Percentiles rank a stretch among this genome's conserved stretches.
Evolutionary conservation across 2,113 vertebrate genomes (phyloP).

Genomic region (Dendropsophus ebraccatus): DNA sequence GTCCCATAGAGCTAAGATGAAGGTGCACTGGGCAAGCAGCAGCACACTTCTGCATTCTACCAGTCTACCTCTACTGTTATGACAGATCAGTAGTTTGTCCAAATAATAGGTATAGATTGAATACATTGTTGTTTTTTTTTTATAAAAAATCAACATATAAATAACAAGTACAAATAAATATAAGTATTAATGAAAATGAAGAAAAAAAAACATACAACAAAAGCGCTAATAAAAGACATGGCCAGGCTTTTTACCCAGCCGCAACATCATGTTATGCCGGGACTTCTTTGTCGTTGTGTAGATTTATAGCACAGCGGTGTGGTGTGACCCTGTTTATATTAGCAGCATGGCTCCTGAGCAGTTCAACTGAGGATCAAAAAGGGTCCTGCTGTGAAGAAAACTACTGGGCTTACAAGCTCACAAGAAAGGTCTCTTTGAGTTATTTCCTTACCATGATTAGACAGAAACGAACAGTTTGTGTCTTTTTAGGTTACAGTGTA

Average conservation of each 20-base stretch:
- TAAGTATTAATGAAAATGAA: neutral
- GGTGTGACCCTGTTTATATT: constrained; percentile 26
- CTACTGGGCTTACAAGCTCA: constrained; percentile 27
- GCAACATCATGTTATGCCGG: neutral
- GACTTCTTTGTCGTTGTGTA: neutral
- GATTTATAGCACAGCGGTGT: neutral
- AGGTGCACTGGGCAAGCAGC: no score
- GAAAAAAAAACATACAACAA: neutral
- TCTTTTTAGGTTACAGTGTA: neutral
- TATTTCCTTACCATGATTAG: constrained; percentile 5
- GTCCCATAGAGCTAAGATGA: no score
- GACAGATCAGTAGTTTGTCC: no score
- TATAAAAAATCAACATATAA: no score
- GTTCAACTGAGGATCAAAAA: constrained; percentile 28
- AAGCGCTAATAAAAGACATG: neutral
- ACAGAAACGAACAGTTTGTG: neutral
- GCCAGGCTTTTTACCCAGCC: no score
- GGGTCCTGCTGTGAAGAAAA: neutral
- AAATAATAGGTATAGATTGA: no score
- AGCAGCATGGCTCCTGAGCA: neutral
- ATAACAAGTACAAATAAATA: neutral
- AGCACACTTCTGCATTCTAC: no score
- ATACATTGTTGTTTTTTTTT: no score
- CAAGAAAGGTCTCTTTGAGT: constrained; percentile 15
- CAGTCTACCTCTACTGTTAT: no score